Evolutionary conservation across 2,888 invertebrate species (phyloP), one percentile per base, ranked within the genome.

Genomic region (Cepaea hortensis): DNA sequence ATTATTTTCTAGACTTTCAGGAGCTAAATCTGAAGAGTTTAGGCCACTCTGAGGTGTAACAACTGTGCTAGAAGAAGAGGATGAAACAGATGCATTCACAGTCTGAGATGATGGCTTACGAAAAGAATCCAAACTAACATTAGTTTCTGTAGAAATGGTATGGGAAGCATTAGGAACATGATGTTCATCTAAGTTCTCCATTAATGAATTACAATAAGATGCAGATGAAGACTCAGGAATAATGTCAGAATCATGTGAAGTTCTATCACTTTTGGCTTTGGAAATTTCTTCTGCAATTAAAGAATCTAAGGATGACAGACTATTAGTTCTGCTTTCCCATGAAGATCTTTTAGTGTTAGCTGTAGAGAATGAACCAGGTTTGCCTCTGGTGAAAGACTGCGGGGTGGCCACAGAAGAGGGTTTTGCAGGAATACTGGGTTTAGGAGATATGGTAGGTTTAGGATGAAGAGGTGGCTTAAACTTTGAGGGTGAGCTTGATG

Each of bases 371-470:
- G 75, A 75, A 62, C 73, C 61, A 46, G 48, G 76, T 35, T 76
- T 86, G 11, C 82, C 55, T 23, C 77, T 68, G 1, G 15, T 73
- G 68, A 79, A 85, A 79, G 85, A 77, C 70, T 55, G 55, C 3
- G 7, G 35, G 48, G 55, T 62, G 65, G 76, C 75, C 72, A 87
- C 75, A 77, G 83, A 84, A 13, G 84, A 85, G 9, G 92, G 91
- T 84, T 92, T 92, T 48, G 90, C 89, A 70, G 88, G 81, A 11
- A 91, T 65, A 9, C 75, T 61, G 20, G 91, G 92, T 85, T 91
- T 92, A 18, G 91, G 91, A 84, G 91, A 91, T 23, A 93, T 55
- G 15, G 62, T 70, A 80, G 93, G 93, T 85, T 93, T 93, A n/a
- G 93, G 92, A 76, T 90, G 90, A 81, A 92, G 84, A 4, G 70